Evolutionary conservation across 2,113 vertebrate species (phyloP).

Genomic region (Serilophus lunatus): DNA sequence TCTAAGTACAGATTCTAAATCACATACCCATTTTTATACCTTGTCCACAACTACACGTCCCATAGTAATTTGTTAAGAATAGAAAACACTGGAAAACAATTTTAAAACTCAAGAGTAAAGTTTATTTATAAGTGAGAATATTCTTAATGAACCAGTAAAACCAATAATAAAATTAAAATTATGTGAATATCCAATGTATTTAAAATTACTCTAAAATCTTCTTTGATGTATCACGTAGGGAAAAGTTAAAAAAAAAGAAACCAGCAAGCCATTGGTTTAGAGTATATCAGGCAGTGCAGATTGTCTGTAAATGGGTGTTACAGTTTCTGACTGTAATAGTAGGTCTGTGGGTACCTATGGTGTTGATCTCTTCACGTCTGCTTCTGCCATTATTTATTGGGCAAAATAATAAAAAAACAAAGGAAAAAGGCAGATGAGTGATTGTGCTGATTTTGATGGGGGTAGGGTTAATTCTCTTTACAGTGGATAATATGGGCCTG

Average conservation of each 20-base stretch:
- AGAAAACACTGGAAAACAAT: background rate
- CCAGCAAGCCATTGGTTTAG: background rate
- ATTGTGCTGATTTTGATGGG: background rate
- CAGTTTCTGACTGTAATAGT: background rate
- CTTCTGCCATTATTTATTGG: background rate
- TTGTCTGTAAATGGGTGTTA: background rate
- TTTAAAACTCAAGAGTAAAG: background rate
- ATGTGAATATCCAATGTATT: background rate
- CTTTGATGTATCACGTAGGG: background rate
- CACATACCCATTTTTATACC: background rate
- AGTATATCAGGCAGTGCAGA: background rate
- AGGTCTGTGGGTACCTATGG: background rate
- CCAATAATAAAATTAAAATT: background rate
- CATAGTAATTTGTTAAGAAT: background rate
- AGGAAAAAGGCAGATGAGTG: background rate
- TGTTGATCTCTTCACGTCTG: background rate
- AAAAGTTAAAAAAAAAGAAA: background rate
- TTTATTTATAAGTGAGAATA: background rate
- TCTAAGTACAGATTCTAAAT: background rate
- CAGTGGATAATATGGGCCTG: no score
- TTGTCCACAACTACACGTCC: background rate
- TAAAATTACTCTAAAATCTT: background rate
- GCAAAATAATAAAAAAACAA: background rate
- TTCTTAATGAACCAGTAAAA: background rate
- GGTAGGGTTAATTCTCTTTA: background rate